Evolutionary conservation across 1,140 invertebrate genomes (phyloP).

Genomic region (Temnothorax longispinosus): DNA sequence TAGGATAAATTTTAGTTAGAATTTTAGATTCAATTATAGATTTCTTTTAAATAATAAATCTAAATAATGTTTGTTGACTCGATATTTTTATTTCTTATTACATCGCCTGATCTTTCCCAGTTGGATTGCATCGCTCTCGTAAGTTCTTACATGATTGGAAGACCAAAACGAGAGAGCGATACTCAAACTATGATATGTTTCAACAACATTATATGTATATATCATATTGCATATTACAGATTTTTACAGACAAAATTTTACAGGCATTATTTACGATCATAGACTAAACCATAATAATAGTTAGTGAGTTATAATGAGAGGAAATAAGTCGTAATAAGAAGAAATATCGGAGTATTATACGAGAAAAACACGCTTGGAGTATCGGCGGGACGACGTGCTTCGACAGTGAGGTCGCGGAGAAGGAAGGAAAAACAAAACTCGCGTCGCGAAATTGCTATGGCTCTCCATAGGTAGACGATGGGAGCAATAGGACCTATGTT

Average conservation of each 20-base stretch:
- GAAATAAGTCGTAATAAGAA: background rate
- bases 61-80: background rate
- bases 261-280: background rate
- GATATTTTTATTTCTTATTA: background rate
- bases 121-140: background rate
- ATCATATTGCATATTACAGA: background rate
- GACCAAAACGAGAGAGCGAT: background rate
- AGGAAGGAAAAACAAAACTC: conserved; percentile 20
- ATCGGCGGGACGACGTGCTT: background rate
- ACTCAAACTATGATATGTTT: background rate
- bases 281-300: background rate
- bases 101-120: background rate
- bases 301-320: background rate
- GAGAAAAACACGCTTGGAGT: conserved; percentile 24
- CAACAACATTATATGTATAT: background rate
- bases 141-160: background rate
- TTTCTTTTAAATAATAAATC: background rate
- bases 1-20: background rate
- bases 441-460: conserved; percentile 42
- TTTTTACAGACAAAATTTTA: background rate
- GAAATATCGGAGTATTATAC: conserved; percentile 4
- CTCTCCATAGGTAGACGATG: conserved; percentile 50
- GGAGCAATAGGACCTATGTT: conserved; percentile 28
- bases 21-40: background rate
- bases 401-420: background rate